phyloP scores from a whole-genome alignment of 2,797 vertebrate species.

The Scolopax bukidnonensis region DNA sequence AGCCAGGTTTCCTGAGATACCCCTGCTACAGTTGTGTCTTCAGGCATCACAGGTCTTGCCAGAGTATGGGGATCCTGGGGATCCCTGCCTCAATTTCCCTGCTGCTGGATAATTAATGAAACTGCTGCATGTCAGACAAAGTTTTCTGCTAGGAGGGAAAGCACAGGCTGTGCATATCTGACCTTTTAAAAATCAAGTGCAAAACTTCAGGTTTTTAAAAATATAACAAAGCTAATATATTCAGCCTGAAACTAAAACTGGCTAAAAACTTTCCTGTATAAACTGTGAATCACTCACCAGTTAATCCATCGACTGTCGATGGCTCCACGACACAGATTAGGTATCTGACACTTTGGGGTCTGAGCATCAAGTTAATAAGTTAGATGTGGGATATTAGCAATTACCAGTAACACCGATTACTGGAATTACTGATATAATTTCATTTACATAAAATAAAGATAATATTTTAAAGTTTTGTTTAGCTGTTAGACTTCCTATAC shows the following conservation, averaged over 20 bases:
- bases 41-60: neutral
- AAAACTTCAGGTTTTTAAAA: neutral
- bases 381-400: neutral
- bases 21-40: neutral
- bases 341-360: neutral
- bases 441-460: neutral
- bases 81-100: neutral
- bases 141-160: neutral
- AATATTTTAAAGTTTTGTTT: neutral
- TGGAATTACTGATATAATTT: neutral
- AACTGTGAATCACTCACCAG: neutral
- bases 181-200: neutral
- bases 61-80: too few relatives aligned
- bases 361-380: neutral
- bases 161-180: fast-evolving
- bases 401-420: neutral
- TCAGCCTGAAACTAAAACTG: neutral
- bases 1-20: neutral
- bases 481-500: neutral
- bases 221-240: neutral
- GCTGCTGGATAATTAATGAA: neutral
- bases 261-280: neutral
- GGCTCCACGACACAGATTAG: neutral
- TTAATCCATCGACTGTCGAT: neutral
- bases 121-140: fast-evolving